phyloP scores from a whole-genome alignment of 2,888 invertebrate genomes.

The Suillia variegata region DNA sequence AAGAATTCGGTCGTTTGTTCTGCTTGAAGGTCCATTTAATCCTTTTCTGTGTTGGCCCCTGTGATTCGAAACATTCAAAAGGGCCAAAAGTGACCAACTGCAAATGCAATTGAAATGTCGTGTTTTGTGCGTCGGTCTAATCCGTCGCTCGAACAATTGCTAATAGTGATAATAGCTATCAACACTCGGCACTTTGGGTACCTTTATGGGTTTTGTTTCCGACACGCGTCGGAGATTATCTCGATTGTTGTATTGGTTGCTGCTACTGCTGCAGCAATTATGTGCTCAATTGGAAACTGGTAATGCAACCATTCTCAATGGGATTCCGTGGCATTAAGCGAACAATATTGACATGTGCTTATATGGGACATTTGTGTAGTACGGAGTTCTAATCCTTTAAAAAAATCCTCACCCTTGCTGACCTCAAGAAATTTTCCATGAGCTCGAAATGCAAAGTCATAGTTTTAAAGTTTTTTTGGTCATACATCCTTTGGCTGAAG shows the following conservation, averaged over 20 bases:
- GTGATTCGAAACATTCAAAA: neutral
- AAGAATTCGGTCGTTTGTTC: constrained; percentile 25
- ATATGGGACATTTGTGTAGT: too few relatives aligned
- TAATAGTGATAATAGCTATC: constrained; percentile 21
- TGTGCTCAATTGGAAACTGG: constrained; percentile 10
- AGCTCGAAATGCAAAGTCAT: too few relatives aligned
- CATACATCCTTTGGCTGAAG: too few relatives aligned
- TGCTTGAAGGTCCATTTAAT: constrained; percentile 33
- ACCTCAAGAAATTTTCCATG: too few relatives aligned
- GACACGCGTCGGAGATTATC: constrained; percentile 35
- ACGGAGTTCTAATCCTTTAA: too few relatives aligned
- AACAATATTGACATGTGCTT: too few relatives aligned
- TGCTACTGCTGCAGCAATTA: constrained; percentile 11
- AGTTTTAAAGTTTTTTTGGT: too few relatives aligned
- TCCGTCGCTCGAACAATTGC: constrained; percentile 14
- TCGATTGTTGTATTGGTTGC: neutral
- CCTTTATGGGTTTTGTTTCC: too few relatives aligned
- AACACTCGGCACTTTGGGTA: too few relatives aligned
- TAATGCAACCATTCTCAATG: neutral
- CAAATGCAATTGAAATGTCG: too few relatives aligned
- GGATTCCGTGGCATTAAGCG: too few relatives aligned
- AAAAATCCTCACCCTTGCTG: too few relatives aligned
- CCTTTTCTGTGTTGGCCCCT: constrained; percentile 22
- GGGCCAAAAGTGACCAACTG: constrained; percentile 24
- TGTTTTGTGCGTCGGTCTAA: constrained; percentile 9